Conservation (phyloP, 2,797 vertebrate species). For the Gila robusta region DNA sequence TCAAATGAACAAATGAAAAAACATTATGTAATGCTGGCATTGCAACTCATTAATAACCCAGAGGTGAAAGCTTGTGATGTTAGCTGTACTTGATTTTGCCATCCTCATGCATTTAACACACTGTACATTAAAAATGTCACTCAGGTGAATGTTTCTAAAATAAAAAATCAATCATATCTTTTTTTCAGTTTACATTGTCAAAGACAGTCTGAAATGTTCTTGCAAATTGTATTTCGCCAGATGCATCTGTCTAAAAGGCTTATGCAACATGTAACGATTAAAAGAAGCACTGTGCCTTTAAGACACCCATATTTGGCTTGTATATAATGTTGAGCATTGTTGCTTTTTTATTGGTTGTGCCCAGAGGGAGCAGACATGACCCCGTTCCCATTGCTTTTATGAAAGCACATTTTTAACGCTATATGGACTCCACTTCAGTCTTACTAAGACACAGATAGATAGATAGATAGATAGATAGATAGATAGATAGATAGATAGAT, state of each 20-base stretch:
- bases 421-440: not conserved
- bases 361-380: slow-evolving; percentile 3
- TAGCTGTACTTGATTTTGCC: not conserved
- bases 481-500: not conserved
- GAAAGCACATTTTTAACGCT: not conserved
- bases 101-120: not conserved
- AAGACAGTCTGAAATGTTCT: not conserved
- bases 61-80: not conserved
- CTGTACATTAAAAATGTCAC: not conserved
- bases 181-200: not conserved
- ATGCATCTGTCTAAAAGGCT: not conserved
- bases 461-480: not conserved
- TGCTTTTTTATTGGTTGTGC: slow-evolving; percentile 18
- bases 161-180: not conserved
- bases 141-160: not conserved
- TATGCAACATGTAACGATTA: not conserved
- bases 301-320: not conserved
- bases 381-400: not conserved
- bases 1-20: not conserved
- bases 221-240: not conserved
- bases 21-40: slow-evolving; percentile 7
- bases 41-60: not conserved
- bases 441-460: not conserved
- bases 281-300: not conserved
- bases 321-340: not conserved